Conservation (phyloP, 92 coral and sea anemone genomes). For the Epizoanthus scotinus region DNA sequence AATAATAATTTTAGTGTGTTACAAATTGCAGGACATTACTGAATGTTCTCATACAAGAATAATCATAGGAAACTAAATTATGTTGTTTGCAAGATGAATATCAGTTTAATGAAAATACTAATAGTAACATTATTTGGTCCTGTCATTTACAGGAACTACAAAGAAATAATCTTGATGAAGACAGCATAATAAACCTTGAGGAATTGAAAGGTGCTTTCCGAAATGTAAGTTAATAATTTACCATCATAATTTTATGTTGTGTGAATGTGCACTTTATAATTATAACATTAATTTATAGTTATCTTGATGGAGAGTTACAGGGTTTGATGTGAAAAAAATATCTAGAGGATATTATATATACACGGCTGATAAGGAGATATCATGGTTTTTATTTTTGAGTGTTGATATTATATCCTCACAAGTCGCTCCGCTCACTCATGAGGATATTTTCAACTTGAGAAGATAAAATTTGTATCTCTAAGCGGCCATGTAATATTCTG, state of each 20-base stretch:
- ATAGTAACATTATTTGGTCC: not conserved
- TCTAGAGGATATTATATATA: too few relatives aligned
- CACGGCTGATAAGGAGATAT: too few relatives aligned
- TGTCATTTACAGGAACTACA: conserved; percentile 78
- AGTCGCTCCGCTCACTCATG: too few relatives aligned
- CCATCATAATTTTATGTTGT: too few relatives aligned
- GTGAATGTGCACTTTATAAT: not conserved
- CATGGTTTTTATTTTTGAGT: too few relatives aligned
- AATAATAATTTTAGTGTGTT: not conserved
- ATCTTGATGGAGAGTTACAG: too few relatives aligned
- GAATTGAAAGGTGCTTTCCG: conserved; percentile 89
- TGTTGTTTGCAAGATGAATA: not conserved
- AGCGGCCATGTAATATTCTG: too few relatives aligned
- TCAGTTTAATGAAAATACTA: not conserved
- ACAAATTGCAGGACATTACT: not conserved
- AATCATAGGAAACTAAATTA: not conserved
- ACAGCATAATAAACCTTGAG: conserved; percentile 89
- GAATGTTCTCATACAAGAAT: not conserved
- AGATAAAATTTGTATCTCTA: too few relatives aligned
- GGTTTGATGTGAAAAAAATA: too few relatives aligned
- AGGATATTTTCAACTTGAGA: too few relatives aligned
- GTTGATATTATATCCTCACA: too few relatives aligned
- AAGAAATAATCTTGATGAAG: conserved; percentile 95
- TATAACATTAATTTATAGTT: too few relatives aligned
- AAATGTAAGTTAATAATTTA: conserved; percentile 74